A percentile compares a stretch with the other conserved stretches of the same genome.
phyloP scores from a whole-genome alignment of 1,140 invertebrate species.

The Apis dorsata region DNA sequence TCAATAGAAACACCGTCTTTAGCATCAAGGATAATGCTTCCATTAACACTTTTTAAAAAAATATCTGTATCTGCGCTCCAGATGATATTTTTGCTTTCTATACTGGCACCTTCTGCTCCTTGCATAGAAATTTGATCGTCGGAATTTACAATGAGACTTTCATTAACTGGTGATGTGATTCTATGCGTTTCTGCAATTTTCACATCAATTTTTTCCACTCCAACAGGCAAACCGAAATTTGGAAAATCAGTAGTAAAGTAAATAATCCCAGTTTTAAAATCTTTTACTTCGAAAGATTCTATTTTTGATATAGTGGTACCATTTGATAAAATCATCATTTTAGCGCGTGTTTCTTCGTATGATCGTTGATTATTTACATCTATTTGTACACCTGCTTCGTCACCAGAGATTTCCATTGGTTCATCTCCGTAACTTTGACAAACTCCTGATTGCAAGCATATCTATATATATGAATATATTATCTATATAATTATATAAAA shows the following conservation, averaged over 20 bases:
- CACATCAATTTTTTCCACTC: constrained; percentile 85
- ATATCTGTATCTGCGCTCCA: constrained; percentile 90
- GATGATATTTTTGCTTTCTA: constrained; percentile 84
- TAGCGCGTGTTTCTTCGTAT: constrained; percentile 56
- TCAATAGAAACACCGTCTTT: constrained; percentile 87
- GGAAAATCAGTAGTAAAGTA: constrained; percentile 89
- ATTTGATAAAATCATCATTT: constrained; percentile 74
- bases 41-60: constrained; percentile 88
- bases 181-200: constrained; percentile 85
- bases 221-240: constrained; percentile 85
- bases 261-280: constrained; percentile 82
- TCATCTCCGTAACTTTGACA: constrained; percentile 86
- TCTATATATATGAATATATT: constrained; percentile 52
- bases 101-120: constrained; percentile 84
- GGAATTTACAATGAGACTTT: constrained; percentile 85
- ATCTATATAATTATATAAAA: not conserved
- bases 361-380: constrained; percentile 78
- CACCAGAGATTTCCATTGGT: constrained; percentile 85
- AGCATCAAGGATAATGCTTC: constrained; percentile 86
- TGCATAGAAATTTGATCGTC: constrained; percentile 81
- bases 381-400: constrained; percentile 82
- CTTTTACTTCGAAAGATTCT: constrained; percentile 84
- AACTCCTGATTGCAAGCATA: constrained; percentile 72
- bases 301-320: constrained; percentile 85
- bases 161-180: constrained; percentile 86